Evolutionary conservation across 2,797 vertebrate genomes (phyloP), one percentile per base, ranked within the genome.

Genomic region (Lateolabrax maculatus): DNA sequence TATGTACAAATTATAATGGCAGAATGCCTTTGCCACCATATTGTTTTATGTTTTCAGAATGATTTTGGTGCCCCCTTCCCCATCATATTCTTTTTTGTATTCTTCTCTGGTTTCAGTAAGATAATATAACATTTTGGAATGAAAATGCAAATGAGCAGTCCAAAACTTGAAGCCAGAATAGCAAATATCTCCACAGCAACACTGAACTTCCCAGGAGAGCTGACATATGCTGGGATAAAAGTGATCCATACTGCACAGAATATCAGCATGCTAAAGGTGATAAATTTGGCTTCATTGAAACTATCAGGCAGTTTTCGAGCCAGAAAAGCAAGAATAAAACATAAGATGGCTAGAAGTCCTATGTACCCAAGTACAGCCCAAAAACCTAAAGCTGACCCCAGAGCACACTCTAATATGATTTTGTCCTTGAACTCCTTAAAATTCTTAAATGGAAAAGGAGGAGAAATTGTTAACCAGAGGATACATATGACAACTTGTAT

Each of bases 181-280:
- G 95, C 92, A 91, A 95, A 95, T 55, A 95, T 93, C 18, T 95
- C 94, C 1, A 95, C 95, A 49, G 94, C 93, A 3, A 95, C 94
- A 21, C 92, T 95, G 43, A 94, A 95, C 69, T 94, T 95, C 9
- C 94, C 94, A 63, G 94, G 94, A 21, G 93, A 93, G 69, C 94
- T 94, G 69, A 93, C 86, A 76, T 95, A 95, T 0, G 92, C 92
- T 19, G 94, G 94, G 18, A 95, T 94, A 27, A 95, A 95, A 5
- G 92, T 85, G 36, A 94, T 82, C 94, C 94, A 95, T 0, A 94
- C 93, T 7, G 92, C 85, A 48, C 88, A 94, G 84, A 94, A 94
- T 79, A 94, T 94, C 73, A 94, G 19, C 93, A 94, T 94, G 63
- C 93, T 95, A 18, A 95, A 95, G 15, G 94, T 94, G 37, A 95